Conservation (phyloP, 35 echinoderm and acorn worm species). For the Strongylocentrotus purpuratus region DNA sequence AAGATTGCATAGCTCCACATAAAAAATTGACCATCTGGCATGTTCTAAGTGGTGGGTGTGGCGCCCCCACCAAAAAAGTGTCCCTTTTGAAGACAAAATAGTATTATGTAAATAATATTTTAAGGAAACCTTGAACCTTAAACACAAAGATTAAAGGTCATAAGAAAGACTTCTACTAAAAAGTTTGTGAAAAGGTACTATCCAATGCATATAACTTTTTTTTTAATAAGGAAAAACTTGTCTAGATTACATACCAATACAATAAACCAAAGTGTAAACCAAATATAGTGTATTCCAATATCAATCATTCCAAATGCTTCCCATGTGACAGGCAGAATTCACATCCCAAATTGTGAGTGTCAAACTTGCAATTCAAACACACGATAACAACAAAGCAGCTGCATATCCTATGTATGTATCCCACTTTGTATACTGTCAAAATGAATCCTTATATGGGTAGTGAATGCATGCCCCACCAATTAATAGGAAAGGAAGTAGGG, state of each 20-base stretch:
- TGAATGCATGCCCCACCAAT: not conserved
- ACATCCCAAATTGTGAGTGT: not conserved
- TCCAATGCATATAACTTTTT: not conserved
- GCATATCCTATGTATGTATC: not conserved
- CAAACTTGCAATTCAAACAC: not conserved
- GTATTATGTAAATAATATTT: too few relatives aligned
- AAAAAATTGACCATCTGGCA: too few relatives aligned
- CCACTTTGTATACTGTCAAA: not conserved
- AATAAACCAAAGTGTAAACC: not conserved
- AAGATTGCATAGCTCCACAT: too few relatives aligned
- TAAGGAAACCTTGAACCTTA: too few relatives aligned
- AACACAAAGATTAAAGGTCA: too few relatives aligned
- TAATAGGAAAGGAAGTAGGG: not conserved
- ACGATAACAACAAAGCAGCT: not conserved
- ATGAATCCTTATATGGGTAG: not conserved
- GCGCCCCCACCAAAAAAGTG: too few relatives aligned
- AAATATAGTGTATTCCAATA: too few relatives aligned
- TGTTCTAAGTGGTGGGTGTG: too few relatives aligned
- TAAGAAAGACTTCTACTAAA: not conserved
- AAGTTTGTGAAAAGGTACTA: not conserved
- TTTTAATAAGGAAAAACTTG: not conserved
- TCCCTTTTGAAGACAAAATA: too few relatives aligned
- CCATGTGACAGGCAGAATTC: not conserved
- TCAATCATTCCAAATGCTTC: not conserved
- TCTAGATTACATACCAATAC: not conserved